Percentiles rank a stretch among this genome's conserved stretches.
Evolutionary conservation across 2,113 vertebrate species (phyloP).

Genomic region (Clinocottus analis): DNA sequence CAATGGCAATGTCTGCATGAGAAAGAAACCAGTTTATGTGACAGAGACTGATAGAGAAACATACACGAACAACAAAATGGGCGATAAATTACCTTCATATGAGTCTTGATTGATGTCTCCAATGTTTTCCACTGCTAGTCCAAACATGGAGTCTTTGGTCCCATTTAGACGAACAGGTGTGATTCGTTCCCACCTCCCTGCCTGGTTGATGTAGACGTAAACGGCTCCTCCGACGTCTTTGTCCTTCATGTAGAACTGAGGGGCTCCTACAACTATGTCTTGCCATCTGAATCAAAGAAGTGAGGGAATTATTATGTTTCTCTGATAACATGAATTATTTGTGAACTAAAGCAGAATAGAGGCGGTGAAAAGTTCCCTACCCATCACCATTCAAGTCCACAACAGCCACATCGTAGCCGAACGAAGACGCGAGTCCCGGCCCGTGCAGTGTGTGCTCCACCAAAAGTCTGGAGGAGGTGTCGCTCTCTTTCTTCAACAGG

Average conservation of each 20-base stretch:
- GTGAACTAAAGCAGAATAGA: background rate
- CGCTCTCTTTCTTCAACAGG: slow-evolving; percentile 85
- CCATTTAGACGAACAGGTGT: slow-evolving; percentile 89
- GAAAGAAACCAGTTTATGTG: background rate
- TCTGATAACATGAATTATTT: background rate
- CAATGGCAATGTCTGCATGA: slow-evolving; percentile 92
- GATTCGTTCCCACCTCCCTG: slow-evolving; percentile 87
- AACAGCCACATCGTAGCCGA: slow-evolving; percentile 96
- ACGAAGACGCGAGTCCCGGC: slow-evolving; percentile 94
- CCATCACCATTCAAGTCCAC: slow-evolving; percentile 94
- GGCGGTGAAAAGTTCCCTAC: slow-evolving; percentile 74
- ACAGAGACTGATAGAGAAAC: background rate
- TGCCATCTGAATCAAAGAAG: slow-evolving; percentile 87
- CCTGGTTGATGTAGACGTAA: slow-evolving; percentile 94
- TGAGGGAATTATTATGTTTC: background rate
- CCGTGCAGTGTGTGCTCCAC: slow-evolving; percentile 89
- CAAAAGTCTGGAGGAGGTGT: slow-evolving; percentile 81
- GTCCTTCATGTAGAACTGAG: slow-evolving; percentile 94
- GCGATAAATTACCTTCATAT: slow-evolving; percentile 84
- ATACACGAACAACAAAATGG: background rate
- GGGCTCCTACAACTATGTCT: slow-evolving; percentile 96
- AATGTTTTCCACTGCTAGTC: slow-evolving; percentile 92
- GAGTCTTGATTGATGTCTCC: slow-evolving; percentile 95
- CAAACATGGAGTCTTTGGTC: slow-evolving; percentile 96
- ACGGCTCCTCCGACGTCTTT: slow-evolving; percentile 92